Base-by-base conservation (phyloP, 2,113 vertebrate species). In the Chamaea fasciata region DNA sequence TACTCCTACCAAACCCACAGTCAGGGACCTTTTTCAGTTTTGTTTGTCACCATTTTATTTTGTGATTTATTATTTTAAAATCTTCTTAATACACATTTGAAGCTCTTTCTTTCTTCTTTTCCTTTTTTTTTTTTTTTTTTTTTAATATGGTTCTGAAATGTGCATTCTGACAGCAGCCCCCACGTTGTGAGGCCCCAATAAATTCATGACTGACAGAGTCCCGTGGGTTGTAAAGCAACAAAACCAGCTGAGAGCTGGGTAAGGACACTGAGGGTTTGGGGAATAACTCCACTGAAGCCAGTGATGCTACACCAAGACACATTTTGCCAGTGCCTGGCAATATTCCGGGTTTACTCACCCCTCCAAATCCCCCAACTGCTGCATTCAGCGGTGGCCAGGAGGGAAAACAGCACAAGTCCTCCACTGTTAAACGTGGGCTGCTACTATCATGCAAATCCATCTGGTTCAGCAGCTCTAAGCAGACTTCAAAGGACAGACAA, bases 401-500 rank as follows among this genome's bases (percentile, higher is more conserved):
- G 87, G 85, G 56, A 87, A 86, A 87, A 81, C 0, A 56, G 47
- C 42, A 37, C 50, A 80, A 87, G 78, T 89, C 81, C 68, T n/a
- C 16, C 7, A 28, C 42, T 83, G 56, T 65, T 83, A 69, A 70
- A 56, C 9, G 7, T 24, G 67, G 30, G 15, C 37, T 82, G 90
- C 93, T 76, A 81, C 90, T 90, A 39, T 96, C 88, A 84, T 83
- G 92, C 91, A 95, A 95, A 96, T 93, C 63, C 91, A 94, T 94
- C 91, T 92, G 93, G 94, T 87, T 89, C 60, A 55, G 87, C 84
- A 82, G 93, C 92, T 86, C 90, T 44, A 60, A 68, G 37, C 87
- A 87, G 93, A 86, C 97, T 96, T 97, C 97, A 97, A 97, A 97
- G 93, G 89, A 67, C 78, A n/a, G 73, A 89, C 87, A 49, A 96